Base-by-base conservation (phyloP, 2,888 invertebrate species). In the Nipponacmea schrenckii region DNA sequence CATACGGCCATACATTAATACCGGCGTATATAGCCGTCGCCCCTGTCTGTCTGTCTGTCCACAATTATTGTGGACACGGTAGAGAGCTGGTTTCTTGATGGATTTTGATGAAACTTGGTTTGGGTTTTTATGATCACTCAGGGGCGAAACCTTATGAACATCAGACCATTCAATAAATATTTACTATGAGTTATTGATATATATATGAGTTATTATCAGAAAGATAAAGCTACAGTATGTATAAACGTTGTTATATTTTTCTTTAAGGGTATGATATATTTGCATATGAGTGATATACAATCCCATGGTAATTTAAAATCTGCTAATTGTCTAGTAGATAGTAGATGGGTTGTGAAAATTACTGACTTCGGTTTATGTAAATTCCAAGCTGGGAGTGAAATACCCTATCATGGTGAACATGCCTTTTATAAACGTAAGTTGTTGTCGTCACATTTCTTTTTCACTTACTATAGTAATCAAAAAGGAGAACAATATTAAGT, bases 321-420 rank as follows among this genome's bases (percentile, higher is more conserved):
- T 0, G 79, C 83, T 31, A 86, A 86, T 69, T 87, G 87, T 72
- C 70, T 87, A 46, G 84, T 87, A 27, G 87, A 87, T 71, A 84
- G 84, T 39, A 80, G 86, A n/a, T 87, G 86, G 86, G 85, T 87
- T 64, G 77, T 87, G 26, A 82, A 85, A 71, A 81, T 87, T 8
- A 78, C 83, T 0, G 87, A 85, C 62, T 86, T 86, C 72, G 87
- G 87, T 7, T 79, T 86, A 3, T 76, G 83, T 64, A 74, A 80
- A 67, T 77, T 80, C 69, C 77, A 79, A 64, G 67, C 70, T 45
- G 70, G 72, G 8, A 74, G 75, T 39, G 77, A 76, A 26, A 64
- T 74, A 0, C 74, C 75, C 0, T 73, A 78, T 62, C 73, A 76
- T 39, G 78, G 81, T 17, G 79, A 77, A 17, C 78, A 81, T 8